Evolutionary conservation across 2,113 vertebrate species (phyloP), one percentile per base, ranked within the genome.

Genomic region (Ochotona princeps): DNA sequence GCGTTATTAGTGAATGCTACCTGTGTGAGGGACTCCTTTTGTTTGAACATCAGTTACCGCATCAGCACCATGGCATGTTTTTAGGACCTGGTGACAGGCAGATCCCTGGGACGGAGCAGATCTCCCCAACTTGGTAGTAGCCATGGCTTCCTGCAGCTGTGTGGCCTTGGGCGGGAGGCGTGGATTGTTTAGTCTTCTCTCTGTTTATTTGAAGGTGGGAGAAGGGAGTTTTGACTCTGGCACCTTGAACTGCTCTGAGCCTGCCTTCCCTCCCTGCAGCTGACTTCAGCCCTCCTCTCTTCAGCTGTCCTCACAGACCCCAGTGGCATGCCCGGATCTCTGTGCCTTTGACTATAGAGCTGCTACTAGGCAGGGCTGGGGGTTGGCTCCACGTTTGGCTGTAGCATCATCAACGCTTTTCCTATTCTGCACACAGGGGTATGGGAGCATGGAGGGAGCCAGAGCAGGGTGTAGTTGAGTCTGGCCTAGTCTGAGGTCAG

Each of bases 141-240:
- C 57, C 12, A 7, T 35, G 0, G 1, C n/a, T 30, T 5, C 32
- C 17, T 17, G 10, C 7, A 47, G 47, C 14, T 12, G 0, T 7
- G 0, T 7, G 6, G 35, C 60, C 83, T 61, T 8, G 35, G 89
- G 23, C 49, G 61, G 57, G 11, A 3, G 0, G 2, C 7, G 0
- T 47, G 38, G n/a, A 26, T 70, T 65, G 25, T 38, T 70, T 11
- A 8, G 32, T 57, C n/a, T 44, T 69, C 60, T 28, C 28, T 47
- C 73, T 94, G 30, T 67, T 80, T 12, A 7, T 35, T 84, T 83
- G 49, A 74, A 20, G 74, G 5, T 69, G 70, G 49, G 32, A 0
- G n/a, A 28, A 18, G 35, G 61, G 57, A 72, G 38, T 17, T 80
- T 72, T 80, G 15, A 7, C 35, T 23, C 72, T 38, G 7, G 84